These are phyloP conservation scores for Apus apus DNA, from an alignment of 2,113 vertebrate species.

Conservation along the genomic window DNA sequence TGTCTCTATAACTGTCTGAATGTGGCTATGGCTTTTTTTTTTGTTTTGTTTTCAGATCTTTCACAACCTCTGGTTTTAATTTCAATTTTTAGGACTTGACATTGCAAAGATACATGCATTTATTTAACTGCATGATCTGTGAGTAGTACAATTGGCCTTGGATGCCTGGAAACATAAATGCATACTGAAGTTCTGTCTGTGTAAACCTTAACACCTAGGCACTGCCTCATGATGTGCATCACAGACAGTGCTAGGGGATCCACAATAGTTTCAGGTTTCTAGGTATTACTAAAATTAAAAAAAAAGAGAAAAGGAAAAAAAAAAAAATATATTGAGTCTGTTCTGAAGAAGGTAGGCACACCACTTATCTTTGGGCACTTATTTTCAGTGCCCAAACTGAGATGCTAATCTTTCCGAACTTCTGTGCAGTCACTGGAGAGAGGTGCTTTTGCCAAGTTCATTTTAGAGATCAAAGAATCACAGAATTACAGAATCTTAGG, in stretches of 20 bases:
- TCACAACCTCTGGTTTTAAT: not conserved
- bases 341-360: not conserved
- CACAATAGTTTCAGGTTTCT: not conserved
- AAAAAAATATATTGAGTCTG: not conserved
- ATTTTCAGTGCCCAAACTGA: not conserved
- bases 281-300: not conserved
- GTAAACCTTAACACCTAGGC: not conserved
- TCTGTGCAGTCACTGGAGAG: not conserved
- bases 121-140: not conserved
- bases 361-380: not conserved
- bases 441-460: not conserved
- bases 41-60: not conserved
- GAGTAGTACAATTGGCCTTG: not conserved
- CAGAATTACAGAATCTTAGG: too few relatives aligned
- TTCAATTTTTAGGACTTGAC: not conserved
- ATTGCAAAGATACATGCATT: not conserved
- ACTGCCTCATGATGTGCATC: not conserved
- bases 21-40: fast-evolving
- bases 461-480: not conserved
- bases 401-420: not conserved
- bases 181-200: not conserved
- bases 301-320: not conserved
- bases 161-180: not conserved
- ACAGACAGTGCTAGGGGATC: not conserved
- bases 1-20: not conserved